Evolutionary conservation across 2,113 vertebrate species (phyloP).

Genomic region (Terrapene triunguis): DNA sequence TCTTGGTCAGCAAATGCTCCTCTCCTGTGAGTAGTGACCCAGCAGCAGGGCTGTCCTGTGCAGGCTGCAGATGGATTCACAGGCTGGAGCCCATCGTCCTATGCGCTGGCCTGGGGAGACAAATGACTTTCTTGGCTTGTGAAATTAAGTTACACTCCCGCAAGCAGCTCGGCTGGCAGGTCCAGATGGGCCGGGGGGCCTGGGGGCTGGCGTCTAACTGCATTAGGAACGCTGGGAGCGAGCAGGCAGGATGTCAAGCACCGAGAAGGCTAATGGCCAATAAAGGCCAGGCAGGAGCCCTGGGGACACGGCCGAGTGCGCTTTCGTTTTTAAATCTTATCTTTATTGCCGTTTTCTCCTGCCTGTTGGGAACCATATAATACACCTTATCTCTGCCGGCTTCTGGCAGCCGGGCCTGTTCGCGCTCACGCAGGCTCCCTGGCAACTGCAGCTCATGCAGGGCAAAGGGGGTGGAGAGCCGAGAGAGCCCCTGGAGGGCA

Average conservation of each 20-base stretch:
- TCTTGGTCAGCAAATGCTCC: neutral
- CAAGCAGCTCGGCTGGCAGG: neutral
- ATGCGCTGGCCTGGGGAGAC: neutral
- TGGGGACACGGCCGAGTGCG: rapidly evolving
- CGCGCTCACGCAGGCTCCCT: neutral
- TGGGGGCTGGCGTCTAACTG: rapidly evolving
- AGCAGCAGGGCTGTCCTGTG: neutral
- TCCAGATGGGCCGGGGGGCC: neutral
- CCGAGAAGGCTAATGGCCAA: neutral
- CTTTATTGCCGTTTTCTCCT: slow-evolving; percentile 70
- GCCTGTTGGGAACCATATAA: neutral
- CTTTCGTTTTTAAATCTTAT: slow-evolving; percentile 62
- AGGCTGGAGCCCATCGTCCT: neutral
- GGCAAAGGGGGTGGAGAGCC: neutral
- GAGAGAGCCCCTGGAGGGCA: neutral
- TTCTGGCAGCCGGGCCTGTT: neutral
- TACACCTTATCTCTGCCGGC: slow-evolving; percentile 3
- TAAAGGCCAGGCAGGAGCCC: neutral
- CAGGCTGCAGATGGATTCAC: neutral
- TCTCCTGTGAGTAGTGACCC: neutral
- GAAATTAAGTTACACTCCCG: neutral
- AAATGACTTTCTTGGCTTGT: neutral
- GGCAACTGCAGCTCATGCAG: neutral
- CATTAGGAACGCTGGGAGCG: rapidly evolving
- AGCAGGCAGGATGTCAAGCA: neutral